A percentile compares a stretch with the other conserved stretches of the same genome.
Evolutionary conservation across 2,113 vertebrate species (phyloP).

Genomic region (Mormoops blainvillei): DNA sequence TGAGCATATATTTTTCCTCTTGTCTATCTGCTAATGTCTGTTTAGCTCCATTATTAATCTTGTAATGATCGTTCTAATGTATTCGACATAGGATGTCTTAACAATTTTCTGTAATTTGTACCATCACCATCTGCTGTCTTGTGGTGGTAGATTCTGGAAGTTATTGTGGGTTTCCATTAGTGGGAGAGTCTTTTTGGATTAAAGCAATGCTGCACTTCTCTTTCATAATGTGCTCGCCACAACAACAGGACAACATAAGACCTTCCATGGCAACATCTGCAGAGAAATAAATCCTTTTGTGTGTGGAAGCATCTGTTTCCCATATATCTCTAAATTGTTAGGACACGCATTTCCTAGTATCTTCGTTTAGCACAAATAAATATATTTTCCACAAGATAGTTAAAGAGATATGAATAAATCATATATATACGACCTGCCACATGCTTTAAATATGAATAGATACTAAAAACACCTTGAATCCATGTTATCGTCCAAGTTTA

Average conservation of each 20-base stretch:
- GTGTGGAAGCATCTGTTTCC: constrained; percentile 35
- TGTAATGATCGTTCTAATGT: neutral
- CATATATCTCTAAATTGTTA: neutral
- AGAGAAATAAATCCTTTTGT: constrained; percentile 30
- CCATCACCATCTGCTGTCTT: neutral
- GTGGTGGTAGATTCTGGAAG: neutral
- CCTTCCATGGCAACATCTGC: constrained; percentile 31
- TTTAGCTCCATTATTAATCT: neutral
- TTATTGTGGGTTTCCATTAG: neutral
- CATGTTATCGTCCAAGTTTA: neutral
- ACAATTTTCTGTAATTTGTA: constrained; percentile 6
- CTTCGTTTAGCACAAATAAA: constrained; percentile 36
- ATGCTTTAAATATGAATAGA: neutral
- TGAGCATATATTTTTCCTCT: neutral
- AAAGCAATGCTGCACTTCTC: neutral
- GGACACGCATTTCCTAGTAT: neutral
- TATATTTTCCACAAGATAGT: neutral
- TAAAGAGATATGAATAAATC: neutral
- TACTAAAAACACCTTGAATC: neutral
- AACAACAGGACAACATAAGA: constrained; percentile 7
- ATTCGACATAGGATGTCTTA: neutral
- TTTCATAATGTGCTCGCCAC: neutral
- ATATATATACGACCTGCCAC: neutral
- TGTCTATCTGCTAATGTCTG: constrained; percentile 14
- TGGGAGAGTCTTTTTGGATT: neutral